Evolutionary conservation across 2,888 invertebrate genomes (phyloP), one percentile per base, ranked within the genome.

Genomic region (Acanthosepion esculentum): DNA sequence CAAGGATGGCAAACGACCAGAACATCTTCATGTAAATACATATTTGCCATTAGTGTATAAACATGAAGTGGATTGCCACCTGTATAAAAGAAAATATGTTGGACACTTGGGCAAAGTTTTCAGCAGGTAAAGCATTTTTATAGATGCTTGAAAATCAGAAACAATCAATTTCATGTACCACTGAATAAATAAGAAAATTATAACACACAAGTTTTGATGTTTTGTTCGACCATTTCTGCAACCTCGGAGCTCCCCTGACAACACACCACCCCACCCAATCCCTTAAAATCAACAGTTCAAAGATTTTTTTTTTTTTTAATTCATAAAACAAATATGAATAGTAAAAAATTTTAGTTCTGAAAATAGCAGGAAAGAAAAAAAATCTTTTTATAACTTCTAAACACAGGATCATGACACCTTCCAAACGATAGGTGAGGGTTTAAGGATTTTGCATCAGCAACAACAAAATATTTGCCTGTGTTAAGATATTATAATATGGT

Each of bases 1-100:
- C 78, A 78, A 15, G 78, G 78, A 78, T 78, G 78, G 78, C 78
- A 78, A 78, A 78, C 78, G 15, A 78, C n/a, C 15, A 78, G 78
- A 78, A 78, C 78, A 78, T 78, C 78, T 78, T 78, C 78, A 78
- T 78, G 78, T 78, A 78, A 78, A 78, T 78, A 78, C 78, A 78
- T 78, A 33, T 78, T n/a, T 15, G 78, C 78, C 78, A 78, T 78
- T 78, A 78, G 78, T 78, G 78, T 78, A 78, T 78, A 78, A 78
- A 78, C 78, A 78, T 78, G 78, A 78, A 78, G 78, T 33, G n/a
- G 78, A 15, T 78, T 78, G n/a, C 78, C 78, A 15, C 78, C 78
- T 78, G n/a, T n/a, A 78, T 78, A 78, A 78, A 78, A 78, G 78
- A 78, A 78, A 78, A 78, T 18, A 78, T 78, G n/a, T 78, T 78